Conservation (phyloP, 2,113 vertebrate species). For the Crocuta crocuta region DNA sequence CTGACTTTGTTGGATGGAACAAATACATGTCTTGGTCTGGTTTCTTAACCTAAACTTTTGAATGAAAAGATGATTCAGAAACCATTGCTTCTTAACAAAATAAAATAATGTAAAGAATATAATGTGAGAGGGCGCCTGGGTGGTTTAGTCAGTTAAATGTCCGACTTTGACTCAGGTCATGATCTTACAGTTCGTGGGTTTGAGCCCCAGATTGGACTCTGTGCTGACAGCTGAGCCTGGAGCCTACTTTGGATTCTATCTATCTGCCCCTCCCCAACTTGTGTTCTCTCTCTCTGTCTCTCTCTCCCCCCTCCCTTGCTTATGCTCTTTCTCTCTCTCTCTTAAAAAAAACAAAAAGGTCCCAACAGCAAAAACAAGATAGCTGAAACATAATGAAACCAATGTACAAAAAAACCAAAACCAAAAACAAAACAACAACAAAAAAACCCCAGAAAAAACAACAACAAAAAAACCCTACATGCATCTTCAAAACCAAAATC, state of each 20-base stretch:
- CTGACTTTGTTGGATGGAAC: not conserved
- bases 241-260: too few species aligned
- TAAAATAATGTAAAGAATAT: not conserved
- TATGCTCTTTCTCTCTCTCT: too few species aligned
- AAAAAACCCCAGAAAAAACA: not conserved
- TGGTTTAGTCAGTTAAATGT: too few species aligned
- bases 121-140: not conserved
- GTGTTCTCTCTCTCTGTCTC: too few species aligned
- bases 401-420: not conserved
- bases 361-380: constrained; percentile 10
- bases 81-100: constrained; percentile 35
- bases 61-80: not conserved
- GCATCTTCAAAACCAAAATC: not conserved
- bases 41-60: constrained; percentile 11
- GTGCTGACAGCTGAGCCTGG: too few species aligned
- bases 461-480: not conserved
- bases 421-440: not conserved
- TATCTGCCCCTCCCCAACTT: too few species aligned
- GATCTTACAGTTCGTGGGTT: too few species aligned
- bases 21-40: not conserved
- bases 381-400: not conserved
- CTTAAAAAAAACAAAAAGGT: not conserved
- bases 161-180: too few species aligned
- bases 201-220: too few species aligned
- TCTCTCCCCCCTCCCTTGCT: too few species aligned